Conservation (phyloP, 2,888 invertebrate species). For the Heliconius hortense region DNA sequence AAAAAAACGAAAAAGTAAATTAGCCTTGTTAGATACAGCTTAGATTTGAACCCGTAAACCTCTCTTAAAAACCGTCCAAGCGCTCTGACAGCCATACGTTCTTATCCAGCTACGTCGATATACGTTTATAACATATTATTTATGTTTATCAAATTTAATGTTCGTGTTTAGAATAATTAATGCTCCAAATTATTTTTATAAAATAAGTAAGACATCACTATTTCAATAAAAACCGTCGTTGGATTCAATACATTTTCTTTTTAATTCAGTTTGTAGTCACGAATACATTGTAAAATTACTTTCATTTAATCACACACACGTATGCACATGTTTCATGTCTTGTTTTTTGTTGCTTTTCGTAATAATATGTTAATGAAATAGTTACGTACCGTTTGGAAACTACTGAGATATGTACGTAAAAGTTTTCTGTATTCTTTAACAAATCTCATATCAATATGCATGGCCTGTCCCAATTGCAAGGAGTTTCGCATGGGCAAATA, state of each 20-base stretch:
- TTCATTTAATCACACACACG: not conserved
- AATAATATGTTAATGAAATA: conserved; percentile 8
- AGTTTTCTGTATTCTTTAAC: not conserved
- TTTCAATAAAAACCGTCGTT: not conserved
- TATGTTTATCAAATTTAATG: not conserved
- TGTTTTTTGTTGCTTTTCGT: conserved; percentile 10
- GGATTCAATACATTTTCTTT: not conserved
- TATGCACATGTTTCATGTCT: not conserved
- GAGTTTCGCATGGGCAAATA: not conserved
- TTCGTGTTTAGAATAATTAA: not conserved
- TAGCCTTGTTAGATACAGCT: no score
- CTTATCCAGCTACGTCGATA: no score
- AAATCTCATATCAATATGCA: conserved; percentile 9
- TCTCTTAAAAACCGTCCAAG: no score
- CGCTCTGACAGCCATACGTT: no score
- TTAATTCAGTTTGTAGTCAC: not conserved
- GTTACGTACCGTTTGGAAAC: conserved; percentile 8
- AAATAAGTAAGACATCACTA: not conserved
- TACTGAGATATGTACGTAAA: not conserved
- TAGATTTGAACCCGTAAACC: no score
- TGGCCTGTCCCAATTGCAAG: conserved; percentile 3
- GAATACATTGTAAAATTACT: conserved; percentile 5
- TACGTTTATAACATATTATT: no score
- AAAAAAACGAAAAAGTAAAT: no score
- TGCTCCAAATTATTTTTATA: not conserved